Evolutionary conservation across 2,797 vertebrate species (phyloP).

Genomic region (Fringilla coelebs): DNA sequence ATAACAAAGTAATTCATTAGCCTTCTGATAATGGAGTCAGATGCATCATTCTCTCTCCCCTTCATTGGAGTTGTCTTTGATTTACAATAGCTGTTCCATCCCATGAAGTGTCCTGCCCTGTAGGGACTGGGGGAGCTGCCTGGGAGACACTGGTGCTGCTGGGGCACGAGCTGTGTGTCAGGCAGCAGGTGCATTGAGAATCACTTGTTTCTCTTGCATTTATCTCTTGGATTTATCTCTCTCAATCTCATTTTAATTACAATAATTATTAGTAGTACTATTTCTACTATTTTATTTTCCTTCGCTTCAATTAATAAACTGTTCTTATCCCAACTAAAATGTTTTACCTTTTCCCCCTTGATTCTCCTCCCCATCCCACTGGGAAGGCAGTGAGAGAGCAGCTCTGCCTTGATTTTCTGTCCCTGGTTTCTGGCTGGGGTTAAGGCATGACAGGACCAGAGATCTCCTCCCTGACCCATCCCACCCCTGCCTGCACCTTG

Average conservation of each 20-base stretch:
- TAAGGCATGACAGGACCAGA: background rate
- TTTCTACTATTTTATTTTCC: background rate
- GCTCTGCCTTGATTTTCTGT: background rate
- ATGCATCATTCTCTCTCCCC: no score
- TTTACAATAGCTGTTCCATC: background rate
- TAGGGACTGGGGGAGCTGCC: background rate
- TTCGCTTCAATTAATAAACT: background rate
- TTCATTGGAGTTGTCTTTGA: no score
- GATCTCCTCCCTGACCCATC: background rate
- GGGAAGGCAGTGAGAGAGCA: background rate
- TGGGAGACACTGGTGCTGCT: background rate
- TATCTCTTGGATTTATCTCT: no score
- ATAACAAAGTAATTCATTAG: no score
- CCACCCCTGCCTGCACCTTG: background rate
- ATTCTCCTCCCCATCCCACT: background rate
- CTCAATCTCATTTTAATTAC: background rate
- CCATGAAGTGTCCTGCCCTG: background rate
- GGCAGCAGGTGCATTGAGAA: background rate
- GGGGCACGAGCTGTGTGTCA: background rate
- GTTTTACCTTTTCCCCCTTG: background rate
- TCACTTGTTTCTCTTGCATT: background rate
- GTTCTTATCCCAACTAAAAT: background rate
- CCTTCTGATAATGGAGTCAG: no score
- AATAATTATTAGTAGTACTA: background rate
- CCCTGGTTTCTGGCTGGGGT: background rate